A percentile compares a stretch with the other conserved stretches of the same genome.
Conservation (phyloP, 2,888 invertebrate genomes). For the Cyaniris semiargus region DNA sequence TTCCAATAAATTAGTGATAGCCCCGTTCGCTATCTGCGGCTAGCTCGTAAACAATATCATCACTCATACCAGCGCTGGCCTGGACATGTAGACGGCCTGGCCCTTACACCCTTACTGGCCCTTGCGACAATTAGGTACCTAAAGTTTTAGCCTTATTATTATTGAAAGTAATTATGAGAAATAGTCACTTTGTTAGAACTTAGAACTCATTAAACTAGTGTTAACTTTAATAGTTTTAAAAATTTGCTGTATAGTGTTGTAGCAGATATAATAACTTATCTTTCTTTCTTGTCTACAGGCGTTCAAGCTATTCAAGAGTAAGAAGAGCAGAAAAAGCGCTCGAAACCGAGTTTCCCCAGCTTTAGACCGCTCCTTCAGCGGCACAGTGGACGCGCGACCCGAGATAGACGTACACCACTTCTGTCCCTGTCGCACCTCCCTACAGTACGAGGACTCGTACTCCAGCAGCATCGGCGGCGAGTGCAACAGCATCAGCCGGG, state of each 20-base stretch:
- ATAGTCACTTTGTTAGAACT: too few species aligned
- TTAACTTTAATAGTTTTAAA: too few species aligned
- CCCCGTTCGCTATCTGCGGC: constrained; percentile 6
- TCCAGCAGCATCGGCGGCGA: constrained; percentile 61
- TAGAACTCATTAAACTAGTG: too few species aligned
- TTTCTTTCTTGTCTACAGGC: constrained; percentile 57
- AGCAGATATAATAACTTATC: background rate
- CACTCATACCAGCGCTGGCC: background rate
- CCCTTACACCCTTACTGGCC: background rate
- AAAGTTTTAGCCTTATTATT: background rate
- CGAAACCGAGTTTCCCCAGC: constrained; percentile 69
- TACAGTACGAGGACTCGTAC: constrained; percentile 60
- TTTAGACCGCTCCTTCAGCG: constrained; percentile 64
- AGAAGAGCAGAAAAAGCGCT: constrained; percentile 58
- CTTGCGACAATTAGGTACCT: background rate
- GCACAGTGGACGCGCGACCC: constrained; percentile 68
- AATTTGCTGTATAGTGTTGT: too few species aligned
- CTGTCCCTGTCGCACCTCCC: constrained; percentile 66
- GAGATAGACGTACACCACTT: constrained; percentile 68
- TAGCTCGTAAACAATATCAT: constrained; percentile 15
- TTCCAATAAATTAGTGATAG: constrained; percentile 19
- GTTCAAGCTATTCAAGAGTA: constrained; percentile 72
- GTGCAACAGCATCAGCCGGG: constrained; percentile 50
- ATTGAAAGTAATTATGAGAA: too few species aligned
- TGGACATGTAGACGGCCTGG: constrained; percentile 5